phyloP scores from a whole-genome alignment of 2,888 invertebrate species.

The Lordiphosa fenestrarum region DNA sequence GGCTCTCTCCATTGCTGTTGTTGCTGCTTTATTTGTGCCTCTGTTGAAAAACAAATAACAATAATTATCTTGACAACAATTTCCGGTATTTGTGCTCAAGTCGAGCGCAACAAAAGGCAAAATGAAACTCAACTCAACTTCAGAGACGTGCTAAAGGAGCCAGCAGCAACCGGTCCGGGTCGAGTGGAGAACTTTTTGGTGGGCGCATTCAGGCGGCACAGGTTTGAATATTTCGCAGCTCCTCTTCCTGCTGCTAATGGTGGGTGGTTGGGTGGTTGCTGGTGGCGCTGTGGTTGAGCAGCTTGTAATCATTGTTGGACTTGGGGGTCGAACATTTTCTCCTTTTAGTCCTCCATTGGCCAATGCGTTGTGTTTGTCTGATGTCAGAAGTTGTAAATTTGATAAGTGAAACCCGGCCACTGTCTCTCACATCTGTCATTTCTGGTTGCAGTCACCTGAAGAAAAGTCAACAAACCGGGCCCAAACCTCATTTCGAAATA shows the following conservation, averaged over 20 bases:
- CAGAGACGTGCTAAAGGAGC: conserved; percentile 51
- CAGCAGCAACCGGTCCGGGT: conserved; percentile 25
- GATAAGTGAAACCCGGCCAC: conserved; percentile 45
- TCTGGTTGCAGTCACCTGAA: conserved; percentile 33
- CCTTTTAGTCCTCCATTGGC: conserved; percentile 10
- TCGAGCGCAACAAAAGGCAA: conserved; percentile 73
- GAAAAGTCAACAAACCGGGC: conserved; percentile 36
- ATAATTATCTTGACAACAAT: conserved; percentile 81
- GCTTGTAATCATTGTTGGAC: conserved; percentile 40
- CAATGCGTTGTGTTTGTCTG: conserved; percentile 21
- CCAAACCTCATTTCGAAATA: conserved; percentile 47
- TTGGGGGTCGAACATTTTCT: conserved; percentile 10
- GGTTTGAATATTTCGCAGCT: conserved; percentile 61
- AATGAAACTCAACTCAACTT: conserved; percentile 66
- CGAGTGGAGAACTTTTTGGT: conserved; percentile 10
- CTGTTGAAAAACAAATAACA: conserved; percentile 76
- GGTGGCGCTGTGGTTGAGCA: conserved; percentile 26
- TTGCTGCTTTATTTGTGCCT: conserved; percentile 43
- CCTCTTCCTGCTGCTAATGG: conserved; percentile 25
- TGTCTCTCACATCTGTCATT: conserved; percentile 26
- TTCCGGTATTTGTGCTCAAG: conserved; percentile 79
- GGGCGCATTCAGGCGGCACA: conserved; percentile 38
- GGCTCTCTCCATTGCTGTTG: conserved; percentile 19
- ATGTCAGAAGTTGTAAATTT: conserved; percentile 69
- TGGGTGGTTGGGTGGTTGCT: conserved; percentile 22